phyloP scores from a whole-genome alignment of 2,113 vertebrate species.

The Carassius gibelio region DNA sequence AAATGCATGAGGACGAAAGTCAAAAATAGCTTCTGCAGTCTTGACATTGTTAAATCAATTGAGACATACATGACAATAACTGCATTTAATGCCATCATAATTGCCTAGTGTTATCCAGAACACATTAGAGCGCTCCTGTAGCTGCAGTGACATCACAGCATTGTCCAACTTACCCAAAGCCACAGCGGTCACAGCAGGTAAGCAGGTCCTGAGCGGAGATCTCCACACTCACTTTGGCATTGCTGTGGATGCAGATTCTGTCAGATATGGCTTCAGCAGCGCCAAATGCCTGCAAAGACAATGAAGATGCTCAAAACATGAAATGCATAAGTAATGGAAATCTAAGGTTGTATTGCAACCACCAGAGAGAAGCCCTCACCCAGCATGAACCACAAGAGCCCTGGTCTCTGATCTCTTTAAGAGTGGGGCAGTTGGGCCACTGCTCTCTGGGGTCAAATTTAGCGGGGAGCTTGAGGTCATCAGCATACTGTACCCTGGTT shows the following conservation, averaged over 20 bases:
- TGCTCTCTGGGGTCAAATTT: conserved; percentile 85
- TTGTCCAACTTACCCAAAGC: conserved; percentile 70
- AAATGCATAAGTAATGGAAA: background rate
- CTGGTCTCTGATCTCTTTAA: conserved; percentile 92
- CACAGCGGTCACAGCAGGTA: conserved; percentile 79
- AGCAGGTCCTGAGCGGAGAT: conserved; percentile 92
- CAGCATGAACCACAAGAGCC: conserved; percentile 97
- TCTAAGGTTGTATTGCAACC: background rate
- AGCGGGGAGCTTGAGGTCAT: conserved; percentile 75
- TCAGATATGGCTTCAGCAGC: conserved; percentile 93
- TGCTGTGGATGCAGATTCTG: conserved; percentile 86
- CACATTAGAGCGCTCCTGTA: background rate
- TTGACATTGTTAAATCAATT: background rate
- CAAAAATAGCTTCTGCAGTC: background rate
- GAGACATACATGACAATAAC: background rate
- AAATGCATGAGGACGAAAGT: background rate
- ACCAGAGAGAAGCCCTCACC: conserved; percentile 73
- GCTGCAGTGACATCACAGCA: no score
- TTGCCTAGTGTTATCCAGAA: no score
- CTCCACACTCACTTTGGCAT: conserved; percentile 82
- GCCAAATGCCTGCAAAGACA: conserved; percentile 83
- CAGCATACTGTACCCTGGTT: conserved; percentile 78
- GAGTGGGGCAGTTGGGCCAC: conserved; percentile 93
- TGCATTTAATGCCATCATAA: no score
- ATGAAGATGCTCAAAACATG: background rate